Evolutionary conservation across 2,113 vertebrate genomes (phyloP), one percentile per base, ranked within the genome.

Genomic region (Dendrocopos noguchii): DNA sequence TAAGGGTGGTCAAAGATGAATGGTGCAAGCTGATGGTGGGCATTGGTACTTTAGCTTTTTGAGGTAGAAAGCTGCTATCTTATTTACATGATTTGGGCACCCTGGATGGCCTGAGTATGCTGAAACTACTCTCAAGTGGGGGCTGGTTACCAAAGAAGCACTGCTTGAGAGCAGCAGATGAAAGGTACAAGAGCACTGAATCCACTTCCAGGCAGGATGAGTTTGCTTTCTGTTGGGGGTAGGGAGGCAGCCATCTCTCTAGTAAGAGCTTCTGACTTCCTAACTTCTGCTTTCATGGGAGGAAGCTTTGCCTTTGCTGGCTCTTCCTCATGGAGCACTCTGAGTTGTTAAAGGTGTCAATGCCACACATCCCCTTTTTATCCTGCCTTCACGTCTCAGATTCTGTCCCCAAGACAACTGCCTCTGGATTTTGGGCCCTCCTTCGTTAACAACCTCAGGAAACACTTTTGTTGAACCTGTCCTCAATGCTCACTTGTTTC

Each of bases 21-120:
- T 42, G 6, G 70, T 55, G 25, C 19, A 74, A 59, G 8, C 65
- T 55, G 13, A 61, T 20, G 0, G 0, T 6, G 2, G 19, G 7
- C 8, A 24, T 24, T 7, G 50, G 21, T 25, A 12, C 13, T 29
- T 31, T 22, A 15, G 15, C n/a, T 15, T 60, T 55, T 27, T 31
- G 27, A 28, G 66, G 10, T 34, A 65, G 50, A 66, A 75, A 9
- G 9, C 34, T 16, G 53, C 8, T 21, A 14, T 31, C 28, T 67
- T 21, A 14, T 31, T 25, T 67, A 10, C 4, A 8, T 31, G 4
- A 44, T 57, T 79, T 50, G 39, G n/a, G 47, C 1, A 68, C 28
- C 79, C 15, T 56, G n/a, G 6, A 34, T 56, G 12, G 74, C 74
- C 3, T 3, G 46, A 46, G 12, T 53, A 55, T 87, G 85, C 57